Base-by-base conservation (phyloP, 2,888 invertebrate species). In the Leucania comma region DNA sequence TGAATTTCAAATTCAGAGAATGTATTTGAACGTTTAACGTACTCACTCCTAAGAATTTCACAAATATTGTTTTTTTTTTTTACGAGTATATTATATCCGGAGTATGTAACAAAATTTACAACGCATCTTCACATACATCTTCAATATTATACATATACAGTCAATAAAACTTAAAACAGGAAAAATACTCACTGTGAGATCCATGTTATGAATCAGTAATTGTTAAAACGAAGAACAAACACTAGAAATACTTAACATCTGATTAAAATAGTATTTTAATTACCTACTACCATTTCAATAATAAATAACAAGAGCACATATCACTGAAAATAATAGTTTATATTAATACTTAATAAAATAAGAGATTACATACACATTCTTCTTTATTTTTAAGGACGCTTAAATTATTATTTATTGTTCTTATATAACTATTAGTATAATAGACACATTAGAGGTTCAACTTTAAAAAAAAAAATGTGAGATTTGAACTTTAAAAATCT, bases 301-400 rank as follows among this genome's bases (percentile, higher is more conserved):
- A 61, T 59, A 58, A 61, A 32, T 24, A 68, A 68, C 48, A 58
- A 53, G n/a, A 62, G 6, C 22, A 76, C 65, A 62, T 76, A 76
- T 70, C 75, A 71, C 42, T 58, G 17, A 42, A 57, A 22, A 70
- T 53, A 50, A 76, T 70, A 32, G 35, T 76, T 71, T 71, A 62
- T 72, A 72, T 57, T 1, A 57, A 12, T 72, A 57, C 17, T 32
- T 48, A 42, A 35, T 24, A 60, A 60, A 63, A 50, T 72, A 72
- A 50, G 50, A 42, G 3, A 65, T n/a, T n/a, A n/a, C n/a, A n/a
- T 8, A 46, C 60, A 38, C 35, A 48, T 46, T 17, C 26, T 56
- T 50, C 3, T 32, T 32, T 48, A 1, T 26, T 32, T 32, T 24
- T 50, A 20, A 29, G n/a, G 50, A 69, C 2, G 20, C 29, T 58